These are phyloP conservation scores for Tichodroma muraria DNA, from an alignment of 2,113 vertebrate genomes.

Conservation along the genomic window DNA sequence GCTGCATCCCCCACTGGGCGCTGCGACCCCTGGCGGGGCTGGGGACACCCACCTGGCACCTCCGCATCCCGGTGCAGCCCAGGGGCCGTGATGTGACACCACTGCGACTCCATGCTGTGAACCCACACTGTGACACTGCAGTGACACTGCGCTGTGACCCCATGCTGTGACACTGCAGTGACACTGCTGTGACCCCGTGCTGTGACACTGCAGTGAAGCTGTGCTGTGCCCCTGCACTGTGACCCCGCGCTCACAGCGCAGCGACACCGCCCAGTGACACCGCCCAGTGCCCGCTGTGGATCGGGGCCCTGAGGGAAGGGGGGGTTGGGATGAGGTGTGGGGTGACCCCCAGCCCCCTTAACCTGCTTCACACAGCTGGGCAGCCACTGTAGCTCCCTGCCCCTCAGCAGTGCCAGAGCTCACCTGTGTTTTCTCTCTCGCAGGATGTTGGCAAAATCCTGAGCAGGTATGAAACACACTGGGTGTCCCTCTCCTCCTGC, in stretches of 20 bases:
- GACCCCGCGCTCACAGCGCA: too few relatives aligned
- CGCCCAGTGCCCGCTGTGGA: rapidly evolving
- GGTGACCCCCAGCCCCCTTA: not conserved
- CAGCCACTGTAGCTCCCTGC: not conserved
- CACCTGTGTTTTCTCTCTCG: not conserved
- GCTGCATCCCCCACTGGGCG: rapidly evolving
- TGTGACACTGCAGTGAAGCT: too few relatives aligned
- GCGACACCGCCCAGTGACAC: not conserved
- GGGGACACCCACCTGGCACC: not conserved
- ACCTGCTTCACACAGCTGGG: not conserved
- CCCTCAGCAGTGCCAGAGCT: not conserved
- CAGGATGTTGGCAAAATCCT: not conserved
- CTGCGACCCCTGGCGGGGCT: not conserved
- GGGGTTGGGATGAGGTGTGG: not conserved
- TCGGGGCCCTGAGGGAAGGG: not conserved
- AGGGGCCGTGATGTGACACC: not conserved
- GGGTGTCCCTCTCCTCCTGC: rapidly evolving
- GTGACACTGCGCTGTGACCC: not conserved
- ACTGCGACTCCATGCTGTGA: too few relatives aligned
- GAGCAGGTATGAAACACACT: not conserved
- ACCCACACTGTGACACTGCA: too few relatives aligned
- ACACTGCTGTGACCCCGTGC: not conserved
- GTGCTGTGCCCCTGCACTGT: not conserved
- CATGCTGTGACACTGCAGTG: too few relatives aligned
- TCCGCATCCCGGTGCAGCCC: too few relatives aligned